Conservation (phyloP, 2,113 vertebrate species). For the Thalassarche chlororhynchos region DNA sequence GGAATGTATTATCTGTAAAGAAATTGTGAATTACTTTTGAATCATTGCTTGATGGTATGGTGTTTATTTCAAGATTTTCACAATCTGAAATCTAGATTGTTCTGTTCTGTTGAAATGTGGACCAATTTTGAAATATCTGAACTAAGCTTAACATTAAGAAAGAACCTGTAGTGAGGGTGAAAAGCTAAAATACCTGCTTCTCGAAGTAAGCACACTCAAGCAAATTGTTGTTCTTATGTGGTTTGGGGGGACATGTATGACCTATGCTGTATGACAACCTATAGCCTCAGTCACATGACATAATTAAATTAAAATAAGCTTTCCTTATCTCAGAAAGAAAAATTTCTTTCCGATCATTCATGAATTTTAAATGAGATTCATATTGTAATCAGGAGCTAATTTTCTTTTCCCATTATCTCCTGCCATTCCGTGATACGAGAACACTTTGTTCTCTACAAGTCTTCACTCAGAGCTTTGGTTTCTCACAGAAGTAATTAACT, state of each 20-base stretch:
- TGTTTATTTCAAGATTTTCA: not conserved
- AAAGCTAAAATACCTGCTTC: not conserved
- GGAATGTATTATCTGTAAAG: not conserved
- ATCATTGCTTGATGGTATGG: not conserved
- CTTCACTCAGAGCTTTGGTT: not conserved
- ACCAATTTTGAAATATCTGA: not conserved
- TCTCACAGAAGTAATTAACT: not conserved
- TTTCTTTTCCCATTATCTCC: constrained; percentile 22
- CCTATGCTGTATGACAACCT: not conserved
- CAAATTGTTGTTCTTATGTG: not conserved
- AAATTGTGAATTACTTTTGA: not conserved
- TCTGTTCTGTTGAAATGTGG: not conserved
- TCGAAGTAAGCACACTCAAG: not conserved
- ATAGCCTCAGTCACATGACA: fast-evolving
- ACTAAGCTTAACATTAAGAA: not conserved
- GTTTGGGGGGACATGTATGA: not conserved
- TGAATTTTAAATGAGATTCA: constrained; percentile 1
- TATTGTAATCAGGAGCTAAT: not conserved
- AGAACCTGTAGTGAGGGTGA: not conserved
- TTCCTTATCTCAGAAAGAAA: not conserved
- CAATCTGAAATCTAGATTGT: not conserved
- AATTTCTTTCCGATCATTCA: constrained; percentile 8
- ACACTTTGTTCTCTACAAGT: not conserved
- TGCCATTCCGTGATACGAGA: not conserved
- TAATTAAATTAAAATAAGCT: not conserved